Evolutionary conservation across 1,140 invertebrate genomes (phyloP).

Genomic region (Arion vulgaris): DNA sequence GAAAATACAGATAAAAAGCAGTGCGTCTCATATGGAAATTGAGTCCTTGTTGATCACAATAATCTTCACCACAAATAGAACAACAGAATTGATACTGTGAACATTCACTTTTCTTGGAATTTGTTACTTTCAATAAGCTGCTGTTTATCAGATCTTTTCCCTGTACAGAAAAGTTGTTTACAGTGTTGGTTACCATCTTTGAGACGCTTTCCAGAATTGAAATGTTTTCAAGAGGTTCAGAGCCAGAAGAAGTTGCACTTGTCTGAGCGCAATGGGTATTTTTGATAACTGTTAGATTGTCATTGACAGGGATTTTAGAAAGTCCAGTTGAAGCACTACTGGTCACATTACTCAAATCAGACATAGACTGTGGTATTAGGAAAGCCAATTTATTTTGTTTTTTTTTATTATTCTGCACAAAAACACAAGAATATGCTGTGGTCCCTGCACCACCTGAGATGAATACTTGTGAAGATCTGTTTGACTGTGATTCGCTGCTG

Average conservation of each 20-base stretch:
- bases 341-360: neutral
- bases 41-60: neutral
- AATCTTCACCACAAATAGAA: slow-evolving; percentile 26
- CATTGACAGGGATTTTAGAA: neutral
- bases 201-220: neutral
- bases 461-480: neutral
- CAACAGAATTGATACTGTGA: neutral
- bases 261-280: neutral
- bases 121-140: neutral
- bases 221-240: neutral
- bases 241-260: neutral
- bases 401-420: neutral
- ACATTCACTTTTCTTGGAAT: neutral
- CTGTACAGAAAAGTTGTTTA: neutral
- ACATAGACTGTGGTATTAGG: slow-evolving; percentile 1
- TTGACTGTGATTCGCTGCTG: neutral
- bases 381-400: neutral
- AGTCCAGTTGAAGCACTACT: neutral
- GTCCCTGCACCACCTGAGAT: neutral
- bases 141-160: neutral
- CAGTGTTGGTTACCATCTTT: neutral
- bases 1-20: neutral
- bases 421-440: neutral
- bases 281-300: neutral
- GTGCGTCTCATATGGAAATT: slow-evolving; percentile 3